Conservation (phyloP, 2,113 vertebrate genomes). For the Mystacornis crossleyi region DNA sequence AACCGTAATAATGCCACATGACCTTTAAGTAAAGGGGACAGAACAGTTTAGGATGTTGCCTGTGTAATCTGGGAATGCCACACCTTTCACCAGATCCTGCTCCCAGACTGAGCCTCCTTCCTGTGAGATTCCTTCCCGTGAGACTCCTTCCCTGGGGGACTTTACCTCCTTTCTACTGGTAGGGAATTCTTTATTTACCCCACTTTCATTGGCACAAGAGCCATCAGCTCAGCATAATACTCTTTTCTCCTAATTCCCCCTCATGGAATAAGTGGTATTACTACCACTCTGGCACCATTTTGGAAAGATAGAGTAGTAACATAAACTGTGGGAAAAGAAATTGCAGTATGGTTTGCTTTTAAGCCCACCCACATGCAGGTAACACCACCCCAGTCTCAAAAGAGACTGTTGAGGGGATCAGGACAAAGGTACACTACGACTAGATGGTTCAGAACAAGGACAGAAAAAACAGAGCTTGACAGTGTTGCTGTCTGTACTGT, state of each 20-base stretch:
- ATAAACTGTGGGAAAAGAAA: neutral
- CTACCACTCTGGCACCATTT: neutral
- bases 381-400: neutral
- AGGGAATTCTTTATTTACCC: neutral
- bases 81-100: neutral
- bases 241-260: neutral
- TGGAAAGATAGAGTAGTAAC: neutral
- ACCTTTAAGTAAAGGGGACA: neutral
- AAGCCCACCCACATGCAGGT: neutral
- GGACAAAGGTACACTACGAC: neutral
- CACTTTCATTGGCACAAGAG: neutral
- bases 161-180: neutral
- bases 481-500: neutral
- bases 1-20: neutral
- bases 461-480: neutral
- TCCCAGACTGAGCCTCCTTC: neutral
- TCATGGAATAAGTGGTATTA: neutral
- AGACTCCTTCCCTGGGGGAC: neutral
- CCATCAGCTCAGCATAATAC: neutral
- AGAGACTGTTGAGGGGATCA: neutral
- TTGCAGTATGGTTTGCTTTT: neutral
- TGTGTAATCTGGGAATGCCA: neutral
- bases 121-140: neutral
- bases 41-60: neutral
- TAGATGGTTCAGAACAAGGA: neutral